phyloP scores from a whole-genome alignment of 2,113 vertebrate genomes.

The Tiliqua scincoides region DNA sequence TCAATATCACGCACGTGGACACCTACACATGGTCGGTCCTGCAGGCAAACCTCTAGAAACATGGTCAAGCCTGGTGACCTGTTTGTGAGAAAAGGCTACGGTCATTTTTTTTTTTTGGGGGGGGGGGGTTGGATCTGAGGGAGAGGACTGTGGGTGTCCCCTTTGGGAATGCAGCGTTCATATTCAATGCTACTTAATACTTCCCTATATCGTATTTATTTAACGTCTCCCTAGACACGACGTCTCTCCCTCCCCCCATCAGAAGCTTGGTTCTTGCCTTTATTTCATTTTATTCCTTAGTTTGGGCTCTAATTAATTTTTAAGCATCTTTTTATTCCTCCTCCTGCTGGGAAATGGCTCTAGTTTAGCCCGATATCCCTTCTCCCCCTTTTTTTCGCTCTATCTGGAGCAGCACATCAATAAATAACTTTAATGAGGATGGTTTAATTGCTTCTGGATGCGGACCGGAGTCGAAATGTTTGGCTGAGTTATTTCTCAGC shows the following conservation, averaged over 20 bases:
- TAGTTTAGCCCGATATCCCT: conserved; percentile 23
- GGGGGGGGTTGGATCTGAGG: not conserved
- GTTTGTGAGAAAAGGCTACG: not conserved
- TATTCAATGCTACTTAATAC: not conserved
- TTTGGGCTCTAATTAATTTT: conserved; percentile 39
- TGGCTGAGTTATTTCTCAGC: conserved; percentile 60
- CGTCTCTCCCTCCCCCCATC: not conserved
- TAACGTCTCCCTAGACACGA: not conserved
- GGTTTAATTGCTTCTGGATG: conserved; percentile 65
- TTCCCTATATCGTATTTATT: conserved; percentile 14
- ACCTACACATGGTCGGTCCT: not conserved
- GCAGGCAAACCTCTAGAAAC: not conserved
- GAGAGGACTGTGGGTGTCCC: not conserved
- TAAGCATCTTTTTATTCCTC: conserved; percentile 46
- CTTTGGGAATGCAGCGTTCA: not conserved
- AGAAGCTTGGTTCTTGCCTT: conserved; percentile 3
- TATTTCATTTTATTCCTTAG: conserved; percentile 37
- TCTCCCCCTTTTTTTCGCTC: not conserved
- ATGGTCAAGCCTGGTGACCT: no score
- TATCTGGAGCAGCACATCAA: conserved; percentile 52
- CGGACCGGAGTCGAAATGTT: conserved; percentile 51
- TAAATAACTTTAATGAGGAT: conserved; percentile 62
- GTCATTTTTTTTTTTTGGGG: not conserved
- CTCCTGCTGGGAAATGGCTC: conserved; percentile 37
- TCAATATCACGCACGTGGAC: not conserved